Evolutionary conservation across 2,113 vertebrate genomes (phyloP).

Genomic region (Menura novaehollandiae): DNA sequence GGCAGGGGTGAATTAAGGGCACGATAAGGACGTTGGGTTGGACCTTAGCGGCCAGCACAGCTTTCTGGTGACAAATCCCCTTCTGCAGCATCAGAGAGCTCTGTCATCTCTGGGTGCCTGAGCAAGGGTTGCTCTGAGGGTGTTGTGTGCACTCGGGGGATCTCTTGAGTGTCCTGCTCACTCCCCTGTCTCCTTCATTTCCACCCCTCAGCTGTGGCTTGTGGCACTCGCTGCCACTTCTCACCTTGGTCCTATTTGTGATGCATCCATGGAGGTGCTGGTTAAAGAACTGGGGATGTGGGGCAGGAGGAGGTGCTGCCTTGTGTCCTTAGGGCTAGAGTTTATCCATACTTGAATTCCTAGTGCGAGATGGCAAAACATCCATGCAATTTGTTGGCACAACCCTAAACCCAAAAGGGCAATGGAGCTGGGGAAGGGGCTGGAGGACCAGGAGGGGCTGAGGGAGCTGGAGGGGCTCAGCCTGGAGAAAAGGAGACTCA

Average conservation of each 20-base stretch:
- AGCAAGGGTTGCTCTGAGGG: not conserved
- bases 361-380: not conserved
- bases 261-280: not conserved
- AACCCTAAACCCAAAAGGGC: not conserved
- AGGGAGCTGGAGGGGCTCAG: not conserved
- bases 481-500: not conserved
- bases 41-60: rapidly evolving
- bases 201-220: not conserved
- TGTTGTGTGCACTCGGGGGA: not conserved
- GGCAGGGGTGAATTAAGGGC: not conserved
- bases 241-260: rapidly evolving
- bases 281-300: not conserved
- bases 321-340: not conserved
- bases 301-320: not conserved
- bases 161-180: not conserved
- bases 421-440: not conserved
- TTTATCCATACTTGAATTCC: not conserved
- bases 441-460: not conserved
- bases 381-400: not conserved
- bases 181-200: rapidly evolving
- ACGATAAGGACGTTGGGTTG: not conserved
- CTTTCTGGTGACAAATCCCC: not conserved
- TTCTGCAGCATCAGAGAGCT: not conserved
- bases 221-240: not conserved
- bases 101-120: not conserved